Conservation (phyloP, 2,113 vertebrate genomes). For the Recurvirostra avosetta region DNA sequence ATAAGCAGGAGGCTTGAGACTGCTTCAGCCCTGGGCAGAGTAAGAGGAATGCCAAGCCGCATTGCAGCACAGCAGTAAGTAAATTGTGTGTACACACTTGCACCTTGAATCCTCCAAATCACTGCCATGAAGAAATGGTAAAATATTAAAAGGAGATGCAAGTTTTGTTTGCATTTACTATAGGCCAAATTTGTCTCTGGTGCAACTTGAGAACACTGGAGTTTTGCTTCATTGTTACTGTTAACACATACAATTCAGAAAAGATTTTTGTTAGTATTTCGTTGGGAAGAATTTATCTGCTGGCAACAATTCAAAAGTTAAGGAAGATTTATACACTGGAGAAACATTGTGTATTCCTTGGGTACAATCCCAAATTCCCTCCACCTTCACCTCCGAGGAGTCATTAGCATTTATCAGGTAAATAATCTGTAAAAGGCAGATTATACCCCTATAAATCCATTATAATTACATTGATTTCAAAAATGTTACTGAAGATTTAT, state of each 20-base stretch:
- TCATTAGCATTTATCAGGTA: constrained; percentile 31
- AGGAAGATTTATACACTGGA: not conserved
- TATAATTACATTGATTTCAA: not conserved
- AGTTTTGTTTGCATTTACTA: not conserved
- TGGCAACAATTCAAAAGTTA: not conserved
- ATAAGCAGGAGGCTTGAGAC: not conserved
- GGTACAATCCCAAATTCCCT: constrained; percentile 32
- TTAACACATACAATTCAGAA: not conserved
- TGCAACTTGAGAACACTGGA: not conserved
- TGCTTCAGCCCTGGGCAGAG: not conserved
- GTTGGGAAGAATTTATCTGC: not conserved
- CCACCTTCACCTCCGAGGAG: not conserved
- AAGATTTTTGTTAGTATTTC: not conserved
- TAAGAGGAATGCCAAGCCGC: not conserved
- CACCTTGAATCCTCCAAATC: not conserved
- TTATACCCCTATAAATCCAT: constrained; percentile 28
- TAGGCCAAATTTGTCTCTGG: not conserved
- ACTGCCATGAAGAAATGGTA: not conserved
- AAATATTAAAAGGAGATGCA: not conserved
- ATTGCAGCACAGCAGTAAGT: not conserved
- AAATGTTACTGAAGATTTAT: constrained; percentile 28
- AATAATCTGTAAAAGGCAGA: constrained; percentile 12
- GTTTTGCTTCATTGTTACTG: not conserved
- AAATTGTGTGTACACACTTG: fast-evolving
- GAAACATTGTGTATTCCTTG: constrained; percentile 7